Evolutionary conservation across 2,797 vertebrate species (phyloP).

Genomic region (Capromys pilorides): DNA sequence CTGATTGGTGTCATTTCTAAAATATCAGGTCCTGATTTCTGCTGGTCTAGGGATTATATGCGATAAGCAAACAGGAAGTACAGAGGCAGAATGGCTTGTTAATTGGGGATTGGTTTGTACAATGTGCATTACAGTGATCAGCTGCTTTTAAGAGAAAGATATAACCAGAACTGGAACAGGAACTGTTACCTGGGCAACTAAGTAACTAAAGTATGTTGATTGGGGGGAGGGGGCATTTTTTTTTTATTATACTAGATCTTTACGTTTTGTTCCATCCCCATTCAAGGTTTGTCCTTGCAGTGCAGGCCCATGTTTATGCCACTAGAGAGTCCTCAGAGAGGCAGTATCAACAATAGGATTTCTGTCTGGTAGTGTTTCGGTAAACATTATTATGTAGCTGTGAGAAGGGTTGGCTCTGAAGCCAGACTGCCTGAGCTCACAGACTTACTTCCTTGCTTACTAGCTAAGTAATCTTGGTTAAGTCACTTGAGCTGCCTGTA

Average conservation of each 20-base stretch:
- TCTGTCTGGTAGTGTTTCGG: not conserved
- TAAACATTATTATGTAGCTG: not conserved
- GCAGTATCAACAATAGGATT: not conserved
- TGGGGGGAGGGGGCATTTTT: no score
- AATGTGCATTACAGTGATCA: not conserved
- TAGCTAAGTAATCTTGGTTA: not conserved
- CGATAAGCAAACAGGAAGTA: not conserved
- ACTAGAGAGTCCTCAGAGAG: not conserved
- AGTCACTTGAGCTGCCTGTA: constrained; percentile 17
- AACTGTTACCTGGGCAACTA: not conserved
- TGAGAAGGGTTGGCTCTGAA: not conserved
- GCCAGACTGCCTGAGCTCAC: not conserved
- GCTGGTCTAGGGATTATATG: not conserved
- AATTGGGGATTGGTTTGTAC: not conserved
- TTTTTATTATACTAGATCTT: not conserved
- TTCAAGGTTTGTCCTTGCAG: not conserved
- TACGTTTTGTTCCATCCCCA: not conserved
- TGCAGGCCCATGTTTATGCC: not conserved
- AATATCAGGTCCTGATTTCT: not conserved
- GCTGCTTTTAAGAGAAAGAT: not conserved
- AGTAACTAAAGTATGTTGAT: not conserved
- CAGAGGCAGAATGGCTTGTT: not conserved
- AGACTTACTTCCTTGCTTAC: not conserved
- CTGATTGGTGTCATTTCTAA: not conserved
- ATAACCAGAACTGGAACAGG: not conserved